Evolutionary conservation across 2,797 vertebrate species (phyloP).

Genomic region (Danionella dracula): DNA sequence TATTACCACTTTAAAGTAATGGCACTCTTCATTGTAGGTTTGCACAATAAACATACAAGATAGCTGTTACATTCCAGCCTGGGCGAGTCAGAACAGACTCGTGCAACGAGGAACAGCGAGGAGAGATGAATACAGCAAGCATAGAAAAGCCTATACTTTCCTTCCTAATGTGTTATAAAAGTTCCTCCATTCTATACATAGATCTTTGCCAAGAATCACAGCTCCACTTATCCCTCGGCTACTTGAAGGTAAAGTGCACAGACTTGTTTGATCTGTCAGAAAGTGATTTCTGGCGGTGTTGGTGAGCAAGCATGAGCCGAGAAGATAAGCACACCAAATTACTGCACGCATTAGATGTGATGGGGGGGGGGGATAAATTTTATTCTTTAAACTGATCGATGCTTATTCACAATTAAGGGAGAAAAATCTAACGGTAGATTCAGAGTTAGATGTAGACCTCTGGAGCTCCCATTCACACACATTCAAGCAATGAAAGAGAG

Average conservation of each 20-base stretch:
- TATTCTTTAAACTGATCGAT: not conserved
- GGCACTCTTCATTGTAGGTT: slow-evolving; percentile 69
- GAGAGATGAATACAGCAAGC: slow-evolving; percentile 8
- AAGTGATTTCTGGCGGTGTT: not conserved
- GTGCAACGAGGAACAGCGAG: slow-evolving; percentile 52
- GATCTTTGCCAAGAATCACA: not conserved
- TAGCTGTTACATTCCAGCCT: slow-evolving; percentile 62
- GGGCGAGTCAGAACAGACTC: slow-evolving; percentile 66
- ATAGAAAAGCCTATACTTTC: not conserved
- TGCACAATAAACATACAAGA: slow-evolving; percentile 69
- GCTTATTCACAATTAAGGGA: not conserved
- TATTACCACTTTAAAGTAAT: slow-evolving; percentile 70
- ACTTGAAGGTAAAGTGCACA: not conserved
- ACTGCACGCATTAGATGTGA: not conserved
- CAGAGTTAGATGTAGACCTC: not conserved
- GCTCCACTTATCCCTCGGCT: not conserved
- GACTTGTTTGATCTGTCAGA: slow-evolving; percentile 23
- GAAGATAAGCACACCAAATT: slow-evolving; percentile 19
- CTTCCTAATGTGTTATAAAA: not conserved
- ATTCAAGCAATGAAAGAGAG: slow-evolving; percentile 27
- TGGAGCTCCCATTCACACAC: not conserved
- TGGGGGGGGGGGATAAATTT: not conserved
- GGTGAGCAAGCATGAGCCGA: not conserved
- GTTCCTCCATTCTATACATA: not conserved
- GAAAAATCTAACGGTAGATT: slow-evolving; percentile 1